Evolutionary conservation across 2,888 invertebrate species (phyloP).

Genomic region (Drosophila sordidula): DNA sequence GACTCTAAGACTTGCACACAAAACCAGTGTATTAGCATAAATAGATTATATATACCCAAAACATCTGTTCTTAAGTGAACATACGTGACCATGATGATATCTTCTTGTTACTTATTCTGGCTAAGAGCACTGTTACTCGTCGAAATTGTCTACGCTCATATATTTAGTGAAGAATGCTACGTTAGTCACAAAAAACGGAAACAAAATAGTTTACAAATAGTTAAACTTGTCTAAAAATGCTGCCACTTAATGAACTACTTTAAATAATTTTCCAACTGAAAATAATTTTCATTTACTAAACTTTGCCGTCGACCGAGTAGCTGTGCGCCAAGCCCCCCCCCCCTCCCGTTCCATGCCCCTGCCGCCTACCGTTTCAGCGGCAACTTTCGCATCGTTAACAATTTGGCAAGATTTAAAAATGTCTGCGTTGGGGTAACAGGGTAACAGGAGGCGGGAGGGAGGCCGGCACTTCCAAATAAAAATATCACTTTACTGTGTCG

Average conservation of each 20-base stretch:
- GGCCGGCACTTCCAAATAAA: slow-evolving; percentile 61
- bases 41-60: too few species aligned
- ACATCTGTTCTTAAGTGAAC: too few species aligned
- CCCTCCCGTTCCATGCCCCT: neutral
- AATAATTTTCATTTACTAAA: slow-evolving; percentile 78
- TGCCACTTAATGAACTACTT: slow-evolving; percentile 79
- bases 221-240: slow-evolving; percentile 56
- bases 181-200: slow-evolving; percentile 18
- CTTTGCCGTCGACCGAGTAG: slow-evolving; percentile 60
- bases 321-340: neutral
- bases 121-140: neutral
- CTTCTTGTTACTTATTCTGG: neutral
- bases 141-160: slow-evolving; percentile 10
- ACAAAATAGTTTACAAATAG: slow-evolving; percentile 68
- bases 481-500: slow-evolving; percentile 80
- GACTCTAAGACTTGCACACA: too few species aligned
- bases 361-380: slow-evolving; percentile 49
- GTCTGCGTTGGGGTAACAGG: slow-evolving; percentile 31
- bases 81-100: too few species aligned
- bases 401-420: slow-evolving; percentile 81
- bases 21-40: too few species aligned
- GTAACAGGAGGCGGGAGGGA: neutral
- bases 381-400: slow-evolving; percentile 80
- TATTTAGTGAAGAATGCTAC: slow-evolving; percentile 25
- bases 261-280: slow-evolving; percentile 77